Evolutionary conservation across 2,888 invertebrate species (phyloP), one percentile per base, ranked within the genome.

Genomic region (Rhaphigaster nebulosa): DNA sequence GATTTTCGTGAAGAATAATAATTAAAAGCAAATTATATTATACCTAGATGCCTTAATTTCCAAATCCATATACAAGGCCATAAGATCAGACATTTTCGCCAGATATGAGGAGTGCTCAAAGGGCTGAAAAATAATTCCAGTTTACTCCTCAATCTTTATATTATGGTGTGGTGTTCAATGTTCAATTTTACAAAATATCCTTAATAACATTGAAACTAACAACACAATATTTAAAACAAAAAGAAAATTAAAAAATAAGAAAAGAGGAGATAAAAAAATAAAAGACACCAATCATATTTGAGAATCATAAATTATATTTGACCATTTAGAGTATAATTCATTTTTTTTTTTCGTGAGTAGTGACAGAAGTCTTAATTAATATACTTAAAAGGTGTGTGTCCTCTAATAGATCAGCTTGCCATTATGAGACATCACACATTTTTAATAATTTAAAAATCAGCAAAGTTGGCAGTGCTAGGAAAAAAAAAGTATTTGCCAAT

Each of bases 11-110:
- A 90, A 76, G 15, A 60, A 60, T 50, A 89, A 52, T 45, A 90
- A 56, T 29, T 52, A 90, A 90, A 80, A 88, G 29, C 54, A 88
- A 65, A 52, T 34, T 87, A 65, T 56, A 65, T 90, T 88, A 50
- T 91, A 92, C 92, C 92, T 93, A 92, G 94, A 93, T 89, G 94
- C 93, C 92, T 94, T 93, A 87, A 94, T 93, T 93, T 94, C 94
- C 93, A 94, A 93, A 91, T 94, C 94, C 92, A 94, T 93, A 92
- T 94, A 94, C 93, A 94, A 93, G 20, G 94, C 94, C 92, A 94
- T 92, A 60, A 94, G 92, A 92, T 94, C 93, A 54, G 94, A 94
- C 94, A 94, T 94, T 90, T 93, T 93, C 91, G 93, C 93, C 92
- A 94, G 93, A 92, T 94, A 94, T 90, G 92, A 92, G 87, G 93